These are phyloP conservation scores for Neodiprion pinetum DNA, from an alignment of 1,140 invertebrate species.

Conservation along the genomic window DNA sequence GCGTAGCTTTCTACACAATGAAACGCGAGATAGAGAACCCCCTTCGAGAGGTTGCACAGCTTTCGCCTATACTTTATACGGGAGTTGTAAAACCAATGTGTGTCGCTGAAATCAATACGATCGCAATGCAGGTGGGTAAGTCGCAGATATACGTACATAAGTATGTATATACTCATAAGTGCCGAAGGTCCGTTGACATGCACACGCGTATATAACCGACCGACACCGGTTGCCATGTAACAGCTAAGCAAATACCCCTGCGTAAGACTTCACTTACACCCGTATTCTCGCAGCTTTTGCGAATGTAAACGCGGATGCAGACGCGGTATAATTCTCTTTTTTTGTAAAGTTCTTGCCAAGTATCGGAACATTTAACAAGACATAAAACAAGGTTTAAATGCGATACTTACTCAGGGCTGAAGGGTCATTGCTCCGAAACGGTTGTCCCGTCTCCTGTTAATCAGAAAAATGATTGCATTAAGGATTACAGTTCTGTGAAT, in stretches of 20 bases:
- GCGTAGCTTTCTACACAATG: slow-evolving; percentile 3
- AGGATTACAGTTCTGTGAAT: background rate
- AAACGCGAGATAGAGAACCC: background rate
- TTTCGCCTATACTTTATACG: background rate
- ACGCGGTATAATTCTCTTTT: too few species aligned
- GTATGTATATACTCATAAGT: too few species aligned
- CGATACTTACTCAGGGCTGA: background rate
- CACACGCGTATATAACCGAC: too few species aligned
- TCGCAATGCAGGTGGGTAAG: background rate
- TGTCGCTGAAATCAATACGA: background rate
- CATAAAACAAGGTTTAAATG: background rate
- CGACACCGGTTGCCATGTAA: too few species aligned
- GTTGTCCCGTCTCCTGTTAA: background rate
- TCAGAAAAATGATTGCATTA: background rate
- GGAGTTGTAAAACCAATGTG: background rate
- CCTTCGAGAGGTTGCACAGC: background rate
- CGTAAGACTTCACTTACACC: too few species aligned
- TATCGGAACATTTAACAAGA: too few species aligned
- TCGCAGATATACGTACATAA: too few species aligned
- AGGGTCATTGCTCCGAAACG: background rate
- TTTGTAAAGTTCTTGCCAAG: too few species aligned
- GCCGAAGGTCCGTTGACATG: too few species aligned
- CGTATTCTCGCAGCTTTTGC: too few species aligned
- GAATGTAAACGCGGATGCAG: too few species aligned
- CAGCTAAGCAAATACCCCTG: too few species aligned